phyloP scores from a whole-genome alignment of 2,888 invertebrate species.

The Galerucella nymphaeae region DNA sequence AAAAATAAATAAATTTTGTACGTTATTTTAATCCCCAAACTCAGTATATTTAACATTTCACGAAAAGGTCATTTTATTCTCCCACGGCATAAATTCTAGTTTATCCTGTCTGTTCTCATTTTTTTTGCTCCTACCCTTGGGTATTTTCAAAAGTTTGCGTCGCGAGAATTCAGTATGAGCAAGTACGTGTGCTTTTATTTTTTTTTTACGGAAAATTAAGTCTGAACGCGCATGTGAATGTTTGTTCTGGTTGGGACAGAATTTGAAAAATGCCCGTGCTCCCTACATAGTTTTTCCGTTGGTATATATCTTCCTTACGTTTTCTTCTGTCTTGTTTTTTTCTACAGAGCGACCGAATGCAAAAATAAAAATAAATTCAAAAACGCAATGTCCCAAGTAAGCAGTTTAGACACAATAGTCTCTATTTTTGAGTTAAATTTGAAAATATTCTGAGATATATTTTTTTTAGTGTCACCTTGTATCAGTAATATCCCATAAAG shows the following conservation, averaged over 20 bases:
- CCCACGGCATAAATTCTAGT: background rate
- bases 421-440: too few relatives aligned
- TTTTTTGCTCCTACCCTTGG: constrained; percentile 27
- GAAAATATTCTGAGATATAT: too few relatives aligned
- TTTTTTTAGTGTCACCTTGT: too few relatives aligned
- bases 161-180: constrained; percentile 35
- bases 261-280: constrained; percentile 29
- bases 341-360: background rate
- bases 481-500: too few relatives aligned
- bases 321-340: constrained; percentile 22
- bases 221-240: constrained; percentile 34
- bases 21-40: background rate
- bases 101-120: constrained; percentile 20
- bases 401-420: background rate
- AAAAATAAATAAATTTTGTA: background rate
- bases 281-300: constrained; percentile 30
- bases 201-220: constrained; percentile 37
- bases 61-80: constrained; percentile 3
- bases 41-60: background rate
- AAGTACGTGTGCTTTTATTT: constrained; percentile 31
- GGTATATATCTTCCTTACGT: constrained; percentile 28
- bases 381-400: background rate
- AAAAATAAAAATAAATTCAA: background rate
- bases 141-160: constrained; percentile 34
- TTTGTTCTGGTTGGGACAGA: constrained; percentile 35